Base-by-base conservation (phyloP, 2,113 vertebrate species). In the Micronycteris hirsuta region DNA sequence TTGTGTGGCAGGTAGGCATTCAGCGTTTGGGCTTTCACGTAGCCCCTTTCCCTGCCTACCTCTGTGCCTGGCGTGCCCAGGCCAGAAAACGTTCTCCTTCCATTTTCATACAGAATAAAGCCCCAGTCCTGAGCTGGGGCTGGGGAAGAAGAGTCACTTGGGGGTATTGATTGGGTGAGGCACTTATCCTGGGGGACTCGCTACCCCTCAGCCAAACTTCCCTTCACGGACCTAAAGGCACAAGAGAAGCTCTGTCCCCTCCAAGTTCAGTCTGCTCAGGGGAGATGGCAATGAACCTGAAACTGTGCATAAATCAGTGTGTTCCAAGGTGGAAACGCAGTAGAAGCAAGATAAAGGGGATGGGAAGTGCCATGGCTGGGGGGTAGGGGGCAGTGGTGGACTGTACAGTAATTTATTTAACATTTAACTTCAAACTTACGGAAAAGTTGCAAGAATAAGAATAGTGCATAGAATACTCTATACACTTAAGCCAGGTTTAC, bases 381-480 rank as follows among this genome's bases (percentile, higher is more conserved):
- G 86, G 56, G 86, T 73, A 93, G 96, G 93, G 82, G 94, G 92
- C 94, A 94, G 89, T 93, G 94, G 86, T 93, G 94, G 82, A 54
- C 95, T 82, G n/a, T 11, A 33, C 45, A 78, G 70, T 26, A 49
- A 56, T 43, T 68, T 71, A 28, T 73, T 24, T 16, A n/a, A 52
- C 36, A 15, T 45, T 87, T 94, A 61, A 70, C 54, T 95, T 85
- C 16, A 95, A 63, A 58, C 14, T 65, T 84, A 61, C 26, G 22
- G n/a, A 65, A 93, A 13, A 74, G 17, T 76, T 88, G n/a, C 12
- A 47, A 47, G 43, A 93, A 49, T 81, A 86, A 77, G 19, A 89
- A 54, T 12, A 87, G 56, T 41, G 15, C 17, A 13, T 36, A 74
- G 68, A 78, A 87, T 2, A 49, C 22, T 17, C 16, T 76, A 36